Conservation (phyloP, 2,113 vertebrate genomes). For the Numida meleagris region DNA sequence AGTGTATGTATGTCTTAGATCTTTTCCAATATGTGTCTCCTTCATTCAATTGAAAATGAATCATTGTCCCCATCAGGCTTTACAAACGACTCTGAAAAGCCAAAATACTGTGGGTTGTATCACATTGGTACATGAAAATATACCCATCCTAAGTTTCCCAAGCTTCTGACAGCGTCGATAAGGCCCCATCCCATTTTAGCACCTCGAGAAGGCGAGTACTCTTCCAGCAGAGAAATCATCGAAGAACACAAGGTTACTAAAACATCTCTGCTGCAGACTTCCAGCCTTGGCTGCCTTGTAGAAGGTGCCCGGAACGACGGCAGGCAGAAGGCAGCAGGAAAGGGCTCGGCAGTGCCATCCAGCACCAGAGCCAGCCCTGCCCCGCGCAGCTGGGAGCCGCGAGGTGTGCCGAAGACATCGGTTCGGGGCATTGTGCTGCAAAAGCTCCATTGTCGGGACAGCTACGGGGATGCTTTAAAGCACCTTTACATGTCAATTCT, state of each 20-base stretch:
- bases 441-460: conserved; percentile 28
- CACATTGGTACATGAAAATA: background rate
- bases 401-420: background rate
- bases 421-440: background rate
- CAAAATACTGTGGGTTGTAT: background rate
- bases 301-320: background rate
- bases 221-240: background rate
- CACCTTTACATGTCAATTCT: conserved; percentile 70
- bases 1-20: background rate
- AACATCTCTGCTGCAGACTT: background rate
- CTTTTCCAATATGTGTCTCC: background rate
- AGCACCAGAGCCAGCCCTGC: background rate
- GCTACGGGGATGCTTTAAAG: conserved; percentile 28
- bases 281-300: background rate
- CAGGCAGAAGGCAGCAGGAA: background rate
- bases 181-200: background rate
- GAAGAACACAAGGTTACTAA: background rate
- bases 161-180: background rate
- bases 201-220: background rate
- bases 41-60: background rate
- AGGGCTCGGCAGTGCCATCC: background rate
- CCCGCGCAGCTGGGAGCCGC: background rate
- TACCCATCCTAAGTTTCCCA: background rate
- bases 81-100: background rate
- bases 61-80: background rate